A percentile compares a stretch with the other conserved stretches of the same genome.
Conservation (phyloP, 2,113 vertebrate genomes). For the Serilophus lunatus region DNA sequence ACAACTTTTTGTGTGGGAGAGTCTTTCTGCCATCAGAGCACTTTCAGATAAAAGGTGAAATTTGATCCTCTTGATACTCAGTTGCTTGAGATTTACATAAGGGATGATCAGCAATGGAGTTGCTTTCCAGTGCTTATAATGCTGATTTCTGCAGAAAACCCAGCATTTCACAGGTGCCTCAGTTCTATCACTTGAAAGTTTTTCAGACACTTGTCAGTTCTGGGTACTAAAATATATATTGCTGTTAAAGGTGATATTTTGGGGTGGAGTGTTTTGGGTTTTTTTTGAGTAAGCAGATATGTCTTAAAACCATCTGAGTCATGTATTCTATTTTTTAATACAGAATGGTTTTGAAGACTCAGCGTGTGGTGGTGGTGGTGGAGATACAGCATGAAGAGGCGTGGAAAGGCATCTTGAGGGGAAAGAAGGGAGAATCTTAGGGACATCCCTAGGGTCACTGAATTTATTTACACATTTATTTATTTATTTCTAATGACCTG, state of each 20-base stretch:
- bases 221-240: neutral
- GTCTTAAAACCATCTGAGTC: neutral
- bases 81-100: neutral
- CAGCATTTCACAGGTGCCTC: neutral
- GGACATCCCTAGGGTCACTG: neutral
- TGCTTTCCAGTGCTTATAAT: neutral
- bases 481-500: neutral
- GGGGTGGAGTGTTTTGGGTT: neutral
- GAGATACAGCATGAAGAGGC: neutral
- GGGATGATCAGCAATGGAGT: neutral
- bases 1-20: neutral
- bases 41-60: neutral
- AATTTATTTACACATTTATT: neutral
- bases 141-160: neutral
- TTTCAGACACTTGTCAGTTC: neutral
- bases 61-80: neutral
- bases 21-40: neutral
- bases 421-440: neutral
- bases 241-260: conserved; percentile 12
- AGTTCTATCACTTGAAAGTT: neutral
- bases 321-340: conserved; percentile 29
- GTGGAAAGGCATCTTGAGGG: neutral
- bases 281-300: conserved; percentile 1
- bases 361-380: neutral
- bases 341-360: neutral